Evolutionary conservation across 2,888 invertebrate species (phyloP).

Genomic region (Lymantria dispar): DNA sequence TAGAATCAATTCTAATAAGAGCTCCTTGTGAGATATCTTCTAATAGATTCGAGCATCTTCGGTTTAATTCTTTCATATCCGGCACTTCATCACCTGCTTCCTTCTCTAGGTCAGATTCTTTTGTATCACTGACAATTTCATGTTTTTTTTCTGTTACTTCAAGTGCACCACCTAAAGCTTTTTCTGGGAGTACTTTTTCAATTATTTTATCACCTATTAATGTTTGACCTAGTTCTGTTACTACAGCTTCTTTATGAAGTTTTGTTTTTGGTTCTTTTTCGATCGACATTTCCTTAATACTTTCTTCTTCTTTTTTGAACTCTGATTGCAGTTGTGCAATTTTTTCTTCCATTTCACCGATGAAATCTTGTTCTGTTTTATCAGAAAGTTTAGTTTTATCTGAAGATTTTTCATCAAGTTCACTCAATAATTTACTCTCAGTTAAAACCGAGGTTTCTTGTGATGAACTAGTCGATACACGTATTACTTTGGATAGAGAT

Average conservation of each 20-base stretch:
- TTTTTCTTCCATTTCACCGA: conserved; percentile 55
- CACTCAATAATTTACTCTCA: conserved; percentile 69
- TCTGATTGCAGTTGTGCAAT: conserved; percentile 53
- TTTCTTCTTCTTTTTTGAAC: conserved; percentile 51
- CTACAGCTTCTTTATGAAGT: background rate
- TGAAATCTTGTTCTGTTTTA: conserved; percentile 51
- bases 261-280: conserved; percentile 12
- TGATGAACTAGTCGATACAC: conserved; percentile 62
- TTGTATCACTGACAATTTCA: background rate
- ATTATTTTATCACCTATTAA: background rate
- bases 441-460: conserved; percentile 70
- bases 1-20: conserved; percentile 73
- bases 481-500: conserved; percentile 57
- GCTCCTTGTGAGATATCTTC: conserved; percentile 80
- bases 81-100: conserved; percentile 56
- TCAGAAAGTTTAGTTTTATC: conserved; percentile 51
- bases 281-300: conserved; percentile 18
- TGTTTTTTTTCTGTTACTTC: background rate
- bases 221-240: background rate
- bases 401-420: conserved; percentile 60
- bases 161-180: background rate
- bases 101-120: conserved; percentile 20
- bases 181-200: conserved; percentile 6
- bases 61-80: conserved; percentile 73
- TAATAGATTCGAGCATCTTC: conserved; percentile 75